Percentiles rank a stretch among this genome's conserved stretches.
phyloP scores from a whole-genome alignment of 2,113 vertebrate species.

The Myrmophylax atrothorax region DNA sequence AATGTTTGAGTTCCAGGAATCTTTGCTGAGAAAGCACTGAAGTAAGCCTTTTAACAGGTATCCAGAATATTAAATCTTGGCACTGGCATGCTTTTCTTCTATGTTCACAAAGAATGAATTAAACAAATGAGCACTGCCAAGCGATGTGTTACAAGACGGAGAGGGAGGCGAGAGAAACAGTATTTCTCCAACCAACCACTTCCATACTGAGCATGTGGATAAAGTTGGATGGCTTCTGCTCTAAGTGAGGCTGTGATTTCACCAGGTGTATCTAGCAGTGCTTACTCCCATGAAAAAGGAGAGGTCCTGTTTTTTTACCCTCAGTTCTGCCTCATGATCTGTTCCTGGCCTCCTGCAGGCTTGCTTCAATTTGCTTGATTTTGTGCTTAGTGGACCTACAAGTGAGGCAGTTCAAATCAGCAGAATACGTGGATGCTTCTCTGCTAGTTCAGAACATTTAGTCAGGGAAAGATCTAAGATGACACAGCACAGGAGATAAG shows the following conservation, averaged over 20 bases:
- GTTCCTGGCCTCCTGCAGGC: not conserved
- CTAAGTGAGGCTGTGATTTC: not conserved
- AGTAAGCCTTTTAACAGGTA: not conserved
- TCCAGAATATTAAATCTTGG: not conserved
- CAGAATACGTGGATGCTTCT: not conserved
- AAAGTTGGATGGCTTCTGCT: not conserved
- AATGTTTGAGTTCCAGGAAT: not conserved
- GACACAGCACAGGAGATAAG: not conserved
- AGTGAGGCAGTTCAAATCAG: not conserved
- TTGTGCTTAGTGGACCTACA: not conserved
- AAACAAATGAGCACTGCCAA: not conserved
- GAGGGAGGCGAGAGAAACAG: not conserved
- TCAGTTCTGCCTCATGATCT: not conserved
- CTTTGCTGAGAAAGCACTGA: not conserved
- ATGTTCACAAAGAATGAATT: not conserved
- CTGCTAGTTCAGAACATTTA: not conserved
- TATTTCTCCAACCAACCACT: not conserved
- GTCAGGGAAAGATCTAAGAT: not conserved
- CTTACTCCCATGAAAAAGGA: not conserved
- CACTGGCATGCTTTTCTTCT: not conserved
- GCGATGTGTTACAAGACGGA: not conserved
- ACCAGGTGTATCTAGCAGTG: not conserved
- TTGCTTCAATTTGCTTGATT: not conserved
- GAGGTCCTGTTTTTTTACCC: not conserved
- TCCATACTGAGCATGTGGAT: not conserved